These are phyloP conservation scores for Cordilura impudica DNA, from an alignment of 2,888 invertebrate species.

Conservation along the genomic window DNA sequence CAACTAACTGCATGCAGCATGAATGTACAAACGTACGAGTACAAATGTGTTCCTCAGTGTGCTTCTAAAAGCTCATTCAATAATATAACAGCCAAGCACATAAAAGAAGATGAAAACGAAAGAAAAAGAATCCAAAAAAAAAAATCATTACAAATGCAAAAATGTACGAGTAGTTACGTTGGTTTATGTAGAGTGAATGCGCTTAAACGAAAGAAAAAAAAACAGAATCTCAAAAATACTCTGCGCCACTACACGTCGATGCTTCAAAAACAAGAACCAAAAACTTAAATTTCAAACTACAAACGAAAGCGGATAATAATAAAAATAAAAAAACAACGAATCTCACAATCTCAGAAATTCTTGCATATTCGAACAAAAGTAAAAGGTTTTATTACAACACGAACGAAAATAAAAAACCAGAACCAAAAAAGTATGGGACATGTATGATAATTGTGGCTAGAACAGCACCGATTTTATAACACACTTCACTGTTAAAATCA, in stretches of 20 bases:
- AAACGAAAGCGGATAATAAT: slow-evolving; percentile 44
- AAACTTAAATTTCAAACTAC: slow-evolving; percentile 47
- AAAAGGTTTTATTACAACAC: slow-evolving; percentile 56
- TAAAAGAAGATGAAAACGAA: slow-evolving; percentile 30
- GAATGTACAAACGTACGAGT: slow-evolving; percentile 31
- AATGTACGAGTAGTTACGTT: slow-evolving; percentile 24
- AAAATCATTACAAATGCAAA: slow-evolving; percentile 57
- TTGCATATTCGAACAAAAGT: slow-evolving; percentile 58
- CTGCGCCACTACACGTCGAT: background rate
- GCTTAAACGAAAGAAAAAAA: slow-evolving; percentile 36
- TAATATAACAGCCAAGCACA: slow-evolving; percentile 43
- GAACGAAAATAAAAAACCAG: slow-evolving; percentile 5
- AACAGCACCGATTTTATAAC: no score
- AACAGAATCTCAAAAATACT: slow-evolving; percentile 7
- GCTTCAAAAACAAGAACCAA: slow-evolving; percentile 16
- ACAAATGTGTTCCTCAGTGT: slow-evolving; percentile 20
- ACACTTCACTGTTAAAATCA: no score
- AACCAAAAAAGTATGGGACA: background rate
- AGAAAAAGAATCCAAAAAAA: background rate
- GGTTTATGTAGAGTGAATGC: slow-evolving; percentile 21
- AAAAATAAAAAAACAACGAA: slow-evolving; percentile 31
- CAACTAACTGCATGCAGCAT: slow-evolving; percentile 26
- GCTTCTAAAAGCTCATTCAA: slow-evolving; percentile 52
- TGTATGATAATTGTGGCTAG: background rate
- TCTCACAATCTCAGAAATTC: slow-evolving; percentile 56